Evolutionary conservation across 2,113 vertebrate species (phyloP).

Genomic region (Illadopsis cleaveri): DNA sequence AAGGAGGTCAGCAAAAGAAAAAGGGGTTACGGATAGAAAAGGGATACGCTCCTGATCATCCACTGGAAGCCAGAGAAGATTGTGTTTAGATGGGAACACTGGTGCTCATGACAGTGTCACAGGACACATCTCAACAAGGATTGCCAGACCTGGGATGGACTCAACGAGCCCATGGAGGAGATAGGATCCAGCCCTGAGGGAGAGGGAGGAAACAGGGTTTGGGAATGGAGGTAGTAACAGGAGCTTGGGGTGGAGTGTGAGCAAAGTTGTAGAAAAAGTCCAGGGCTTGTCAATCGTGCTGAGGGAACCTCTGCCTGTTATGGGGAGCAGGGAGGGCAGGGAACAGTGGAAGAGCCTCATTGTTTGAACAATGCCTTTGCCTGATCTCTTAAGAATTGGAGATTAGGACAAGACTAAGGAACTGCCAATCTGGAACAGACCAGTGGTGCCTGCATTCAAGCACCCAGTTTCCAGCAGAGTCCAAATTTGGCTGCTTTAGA

Average conservation of each 20-base stretch:
- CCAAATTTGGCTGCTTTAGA: slow-evolving; percentile 25
- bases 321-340: not conserved
- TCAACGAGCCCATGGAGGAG: not conserved
- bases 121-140: not conserved
- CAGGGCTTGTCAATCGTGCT: not conserved
- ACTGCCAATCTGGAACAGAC: not conserved
- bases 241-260: not conserved
- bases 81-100: not conserved
- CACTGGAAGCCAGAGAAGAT: not conserved
- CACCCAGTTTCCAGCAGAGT: not conserved
- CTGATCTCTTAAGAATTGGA: not conserved
- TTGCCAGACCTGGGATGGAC: not conserved
- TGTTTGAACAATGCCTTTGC: rapidly evolving
- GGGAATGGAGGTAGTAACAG: not conserved
- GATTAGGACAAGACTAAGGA: not conserved
- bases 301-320: not conserved
- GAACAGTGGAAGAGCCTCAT: not conserved
- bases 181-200: not conserved
- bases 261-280: not conserved
- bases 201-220: not conserved
- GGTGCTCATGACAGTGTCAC: not conserved
- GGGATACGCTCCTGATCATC: rapidly evolving
- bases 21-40: not conserved
- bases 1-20: not conserved
- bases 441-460: not conserved